Evolutionary conservation across 2,113 vertebrate species (phyloP).

Genomic region (Donacobius atricapilla): DNA sequence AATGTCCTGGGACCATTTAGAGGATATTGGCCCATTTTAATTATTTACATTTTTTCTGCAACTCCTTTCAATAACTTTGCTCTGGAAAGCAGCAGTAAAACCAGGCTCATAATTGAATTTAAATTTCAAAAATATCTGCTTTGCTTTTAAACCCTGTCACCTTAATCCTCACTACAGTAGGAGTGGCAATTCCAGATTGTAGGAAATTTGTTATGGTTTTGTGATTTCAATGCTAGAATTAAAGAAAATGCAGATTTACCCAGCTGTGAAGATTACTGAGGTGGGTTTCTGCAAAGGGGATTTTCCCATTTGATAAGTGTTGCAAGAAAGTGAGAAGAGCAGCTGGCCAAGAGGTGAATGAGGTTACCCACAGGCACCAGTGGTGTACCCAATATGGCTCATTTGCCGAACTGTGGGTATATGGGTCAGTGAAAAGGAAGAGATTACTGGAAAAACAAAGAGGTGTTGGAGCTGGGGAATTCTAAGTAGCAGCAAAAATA

Average conservation of each 20-base stretch:
- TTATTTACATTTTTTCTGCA: neutral
- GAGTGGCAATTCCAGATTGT: neutral
- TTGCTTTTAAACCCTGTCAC: neutral
- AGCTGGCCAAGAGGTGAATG: neutral
- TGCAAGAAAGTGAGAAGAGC: neutral
- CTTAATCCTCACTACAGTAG: neutral
- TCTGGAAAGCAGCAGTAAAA: neutral
- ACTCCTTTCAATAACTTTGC: neutral
- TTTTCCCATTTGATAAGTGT: neutral
- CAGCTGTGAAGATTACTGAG: neutral
- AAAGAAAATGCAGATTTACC: neutral
- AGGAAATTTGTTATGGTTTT: neutral
- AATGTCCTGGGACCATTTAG: neutral
- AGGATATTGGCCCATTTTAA: neutral
- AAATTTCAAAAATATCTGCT: neutral
- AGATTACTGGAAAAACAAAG: slow-evolving; percentile 19
- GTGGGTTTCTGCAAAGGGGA: neutral
- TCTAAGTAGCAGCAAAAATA: neutral
- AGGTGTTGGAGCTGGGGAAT: neutral
- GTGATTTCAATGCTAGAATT: neutral
- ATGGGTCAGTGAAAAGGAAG: neutral
- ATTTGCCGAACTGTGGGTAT: neutral
- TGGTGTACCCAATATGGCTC: neutral
- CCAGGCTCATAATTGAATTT: neutral
- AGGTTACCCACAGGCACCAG: slow-evolving; percentile 47